Conservation (phyloP, 2,888 invertebrate species). For the Hoplodrina blanda region DNA sequence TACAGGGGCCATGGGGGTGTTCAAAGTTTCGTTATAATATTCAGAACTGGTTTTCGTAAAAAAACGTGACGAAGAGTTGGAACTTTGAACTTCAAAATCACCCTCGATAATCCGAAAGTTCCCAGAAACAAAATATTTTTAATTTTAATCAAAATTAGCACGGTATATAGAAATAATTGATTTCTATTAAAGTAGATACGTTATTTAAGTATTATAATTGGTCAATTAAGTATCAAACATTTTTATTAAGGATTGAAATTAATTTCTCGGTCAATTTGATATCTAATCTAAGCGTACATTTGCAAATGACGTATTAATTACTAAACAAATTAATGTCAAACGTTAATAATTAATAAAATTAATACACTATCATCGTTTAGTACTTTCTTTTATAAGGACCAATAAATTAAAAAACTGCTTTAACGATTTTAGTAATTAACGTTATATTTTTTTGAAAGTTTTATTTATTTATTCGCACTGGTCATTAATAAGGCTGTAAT, state of each 20-base stretch:
- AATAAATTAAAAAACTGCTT: constrained; percentile 21
- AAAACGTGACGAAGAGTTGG: too few relatives aligned
- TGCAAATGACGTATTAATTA: constrained; percentile 50
- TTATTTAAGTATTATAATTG: too few relatives aligned
- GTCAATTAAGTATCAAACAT: not conserved
- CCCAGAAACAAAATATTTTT: too few relatives aligned
- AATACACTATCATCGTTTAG: not conserved
- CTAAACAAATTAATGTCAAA: constrained; percentile 20
- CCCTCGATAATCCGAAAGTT: too few relatives aligned
- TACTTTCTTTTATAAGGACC: not conserved
- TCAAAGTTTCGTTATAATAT: too few relatives aligned
- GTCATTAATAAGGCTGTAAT: constrained; percentile 44
- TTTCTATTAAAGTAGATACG: too few relatives aligned
- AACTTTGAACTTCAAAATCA: too few relatives aligned
- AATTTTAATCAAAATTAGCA: too few relatives aligned
- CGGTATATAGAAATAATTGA: too few relatives aligned
- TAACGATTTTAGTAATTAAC: constrained; percentile 23
- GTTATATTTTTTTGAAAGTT: constrained; percentile 13
- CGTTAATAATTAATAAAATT: constrained; percentile 6
- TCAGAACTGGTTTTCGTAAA: too few relatives aligned
- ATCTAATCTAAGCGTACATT: constrained; percentile 10
- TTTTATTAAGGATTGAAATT: constrained; percentile 7
- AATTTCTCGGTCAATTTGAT: not conserved
- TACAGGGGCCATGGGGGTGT: too few relatives aligned
- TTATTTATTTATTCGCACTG: constrained; percentile 31